Conservation (phyloP, 1,140 invertebrate genomes). For the Triops cancriformis region DNA sequence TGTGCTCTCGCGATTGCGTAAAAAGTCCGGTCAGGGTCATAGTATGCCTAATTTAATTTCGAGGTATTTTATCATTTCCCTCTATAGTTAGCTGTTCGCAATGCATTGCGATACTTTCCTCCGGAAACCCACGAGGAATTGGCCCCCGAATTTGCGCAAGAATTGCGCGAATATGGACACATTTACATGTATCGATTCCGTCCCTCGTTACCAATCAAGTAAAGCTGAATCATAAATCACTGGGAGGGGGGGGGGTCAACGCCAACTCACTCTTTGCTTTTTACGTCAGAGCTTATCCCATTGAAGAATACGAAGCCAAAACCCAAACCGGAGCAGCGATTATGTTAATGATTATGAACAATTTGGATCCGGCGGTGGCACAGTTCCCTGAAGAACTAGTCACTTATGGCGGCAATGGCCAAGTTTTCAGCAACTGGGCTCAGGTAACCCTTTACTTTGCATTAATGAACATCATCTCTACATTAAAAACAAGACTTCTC, state of each 20-base stretch:
- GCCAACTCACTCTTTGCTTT: neutral
- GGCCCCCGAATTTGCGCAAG: slow-evolving; percentile 49
- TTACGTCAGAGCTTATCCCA: slow-evolving; percentile 48
- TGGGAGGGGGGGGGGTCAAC: neutral
- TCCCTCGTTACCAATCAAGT: slow-evolving; percentile 46
- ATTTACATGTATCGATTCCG: slow-evolving; percentile 62
- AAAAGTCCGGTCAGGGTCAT: neutral
- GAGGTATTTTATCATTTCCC: neutral
- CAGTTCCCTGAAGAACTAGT: slow-evolving; percentile 46
- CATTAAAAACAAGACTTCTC: slow-evolving; percentile 17
- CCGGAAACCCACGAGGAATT: slow-evolving; percentile 43
- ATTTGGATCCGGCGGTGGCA: slow-evolving; percentile 52
- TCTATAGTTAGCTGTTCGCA: slow-evolving; percentile 48
- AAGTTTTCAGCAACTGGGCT: slow-evolving; percentile 62
- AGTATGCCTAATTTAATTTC: neutral
- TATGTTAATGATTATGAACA: slow-evolving; percentile 61
- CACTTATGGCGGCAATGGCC: slow-evolving; percentile 61
- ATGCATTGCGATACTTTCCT: slow-evolving; percentile 58
- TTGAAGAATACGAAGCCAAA: slow-evolving; percentile 48
- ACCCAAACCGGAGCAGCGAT: slow-evolving; percentile 49
- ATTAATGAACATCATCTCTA: neutral
- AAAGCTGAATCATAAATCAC: slow-evolving; percentile 27
- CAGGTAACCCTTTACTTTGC: slow-evolving; percentile 42
- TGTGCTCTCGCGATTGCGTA: too few relatives aligned
- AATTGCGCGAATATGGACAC: slow-evolving; percentile 52